Conservation (phyloP, 2,797 vertebrate species). For the Coregonus sp. region DNA sequence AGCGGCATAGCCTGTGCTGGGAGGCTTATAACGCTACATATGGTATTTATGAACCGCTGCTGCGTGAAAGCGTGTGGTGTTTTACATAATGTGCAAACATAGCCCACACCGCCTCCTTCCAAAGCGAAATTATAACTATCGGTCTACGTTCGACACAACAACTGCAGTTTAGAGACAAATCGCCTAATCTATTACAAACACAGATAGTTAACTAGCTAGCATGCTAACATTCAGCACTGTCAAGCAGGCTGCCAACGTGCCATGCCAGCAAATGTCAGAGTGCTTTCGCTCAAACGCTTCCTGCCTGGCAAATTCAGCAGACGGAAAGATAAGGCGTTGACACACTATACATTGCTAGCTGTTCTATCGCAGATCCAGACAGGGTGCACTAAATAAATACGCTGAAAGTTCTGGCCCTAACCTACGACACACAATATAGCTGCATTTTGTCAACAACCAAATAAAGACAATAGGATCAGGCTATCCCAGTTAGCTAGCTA, state of each 20-base stretch:
- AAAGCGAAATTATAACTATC: neutral
- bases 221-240: conserved; percentile 51
- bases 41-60: neutral
- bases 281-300: conserved; percentile 52
- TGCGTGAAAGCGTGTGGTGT: neutral
- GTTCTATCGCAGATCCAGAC: conserved; percentile 18
- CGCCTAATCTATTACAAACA: neutral
- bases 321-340: conserved; percentile 32
- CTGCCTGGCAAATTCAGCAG: conserved; percentile 36
- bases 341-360: conserved; percentile 20
- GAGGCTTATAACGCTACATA: conserved; percentile 17
- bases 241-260: conserved; percentile 34
- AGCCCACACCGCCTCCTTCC: too few relatives aligned
- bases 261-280: conserved; percentile 55
- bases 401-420: conserved; percentile 13
- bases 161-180: neutral
- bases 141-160: neutral
- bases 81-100: conserved; percentile 4
- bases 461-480: conserved; percentile 5
- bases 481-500: conserved; percentile 22
- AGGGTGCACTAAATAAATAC: neutral
- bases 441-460: neutral
- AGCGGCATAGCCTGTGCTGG: neutral
- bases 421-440: conserved; percentile 30
- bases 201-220: neutral